Evolutionary conservation across 1,140 invertebrate species (phyloP).

Genomic region (Liolophura sinensis): DNA sequence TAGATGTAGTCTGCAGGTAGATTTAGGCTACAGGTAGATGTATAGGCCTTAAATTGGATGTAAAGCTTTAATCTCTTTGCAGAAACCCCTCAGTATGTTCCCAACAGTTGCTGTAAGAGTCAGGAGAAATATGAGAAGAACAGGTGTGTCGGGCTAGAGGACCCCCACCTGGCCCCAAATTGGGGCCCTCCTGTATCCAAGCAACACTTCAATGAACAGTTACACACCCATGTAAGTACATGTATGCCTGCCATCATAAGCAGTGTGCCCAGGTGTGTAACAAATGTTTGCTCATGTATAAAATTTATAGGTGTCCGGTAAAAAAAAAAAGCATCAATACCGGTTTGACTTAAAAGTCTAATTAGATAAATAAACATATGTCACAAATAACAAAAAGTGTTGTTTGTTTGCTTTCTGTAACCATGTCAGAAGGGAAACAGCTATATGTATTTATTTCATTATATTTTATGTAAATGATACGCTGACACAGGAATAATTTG

Average conservation of each 20-base stretch:
- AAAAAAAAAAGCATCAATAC: too few relatives aligned
- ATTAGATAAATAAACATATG: too few relatives aligned
- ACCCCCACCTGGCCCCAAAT: slow-evolving; percentile 17
- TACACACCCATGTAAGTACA: slow-evolving; percentile 25
- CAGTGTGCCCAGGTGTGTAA: too few relatives aligned
- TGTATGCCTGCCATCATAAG: neutral
- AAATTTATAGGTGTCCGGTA: too few relatives aligned
- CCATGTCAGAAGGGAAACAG: too few relatives aligned
- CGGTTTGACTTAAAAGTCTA: too few relatives aligned
- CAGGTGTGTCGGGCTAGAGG: slow-evolving; percentile 22
- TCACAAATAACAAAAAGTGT: too few relatives aligned
- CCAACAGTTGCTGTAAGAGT: slow-evolving; percentile 32
- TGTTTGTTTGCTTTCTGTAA: too few relatives aligned
- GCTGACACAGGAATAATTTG: neutral
- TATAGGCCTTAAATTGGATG: neutral
- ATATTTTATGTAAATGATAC: neutral
- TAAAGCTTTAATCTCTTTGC: slow-evolving; percentile 1
- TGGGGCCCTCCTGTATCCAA: slow-evolving; percentile 21
- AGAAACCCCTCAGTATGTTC: slow-evolving; percentile 22
- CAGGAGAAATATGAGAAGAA: slow-evolving; percentile 20
- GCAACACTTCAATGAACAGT: slow-evolving; percentile 20
- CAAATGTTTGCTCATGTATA: too few relatives aligned
- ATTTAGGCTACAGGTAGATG: too few relatives aligned
- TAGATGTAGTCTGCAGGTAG: too few relatives aligned
- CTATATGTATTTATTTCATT: too few relatives aligned